Percentiles rank a stretch among this genome's conserved stretches.
phyloP scores from a whole-genome alignment of 2,113 vertebrate genomes.

The Sigmodon hispidus region DNA sequence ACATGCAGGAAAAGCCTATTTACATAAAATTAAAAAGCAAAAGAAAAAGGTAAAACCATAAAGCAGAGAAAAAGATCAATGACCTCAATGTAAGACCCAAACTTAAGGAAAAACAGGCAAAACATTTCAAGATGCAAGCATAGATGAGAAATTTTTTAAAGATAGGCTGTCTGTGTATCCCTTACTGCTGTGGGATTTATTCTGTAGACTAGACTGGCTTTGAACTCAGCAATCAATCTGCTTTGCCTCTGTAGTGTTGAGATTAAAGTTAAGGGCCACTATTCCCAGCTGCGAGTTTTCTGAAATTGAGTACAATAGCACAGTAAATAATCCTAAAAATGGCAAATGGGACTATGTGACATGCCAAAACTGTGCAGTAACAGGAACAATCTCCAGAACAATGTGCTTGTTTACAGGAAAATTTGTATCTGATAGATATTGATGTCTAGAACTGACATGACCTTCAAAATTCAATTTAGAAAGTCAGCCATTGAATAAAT shows the following conservation, averaged over 20 bases:
- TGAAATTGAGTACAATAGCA: background rate
- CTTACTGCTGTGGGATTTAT: background rate
- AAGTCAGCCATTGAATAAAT: background rate
- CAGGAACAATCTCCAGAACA: background rate
- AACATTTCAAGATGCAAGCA: background rate
- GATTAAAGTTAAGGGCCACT: background rate
- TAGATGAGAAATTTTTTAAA: background rate
- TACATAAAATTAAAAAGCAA: background rate
- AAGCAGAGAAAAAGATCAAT: background rate
- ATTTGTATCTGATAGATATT: background rate
- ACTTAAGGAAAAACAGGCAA: background rate
- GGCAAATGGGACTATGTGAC: too few relatives aligned
- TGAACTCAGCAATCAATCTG: background rate
- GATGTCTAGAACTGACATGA: background rate
- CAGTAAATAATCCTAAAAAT: background rate
- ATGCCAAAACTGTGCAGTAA: background rate
- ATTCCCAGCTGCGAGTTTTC: background rate
- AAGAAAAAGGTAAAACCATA: too few relatives aligned
- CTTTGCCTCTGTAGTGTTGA: background rate
- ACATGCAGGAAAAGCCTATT: background rate
- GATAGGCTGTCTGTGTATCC: background rate
- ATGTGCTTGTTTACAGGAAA: background rate
- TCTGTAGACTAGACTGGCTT: background rate
- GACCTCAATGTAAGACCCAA: background rate
- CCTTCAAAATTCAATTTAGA: background rate